phyloP scores from a whole-genome alignment of 1,140 invertebrate genomes.

The Euura lappo region DNA sequence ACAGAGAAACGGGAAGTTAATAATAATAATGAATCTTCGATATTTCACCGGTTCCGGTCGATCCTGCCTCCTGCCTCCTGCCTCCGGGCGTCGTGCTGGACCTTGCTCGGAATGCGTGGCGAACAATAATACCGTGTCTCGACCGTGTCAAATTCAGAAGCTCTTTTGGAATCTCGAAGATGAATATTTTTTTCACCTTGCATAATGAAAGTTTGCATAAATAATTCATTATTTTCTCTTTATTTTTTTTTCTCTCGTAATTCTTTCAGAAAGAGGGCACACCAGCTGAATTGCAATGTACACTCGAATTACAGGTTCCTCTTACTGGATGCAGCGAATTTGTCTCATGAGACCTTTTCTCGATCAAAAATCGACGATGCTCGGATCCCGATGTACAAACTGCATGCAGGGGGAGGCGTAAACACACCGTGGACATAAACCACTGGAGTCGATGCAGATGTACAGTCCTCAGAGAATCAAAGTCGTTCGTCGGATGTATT shows the following conservation, averaged over 20 bases:
- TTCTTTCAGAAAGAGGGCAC: neutral
- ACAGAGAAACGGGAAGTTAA: too few relatives aligned
- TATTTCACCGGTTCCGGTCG: slow-evolving; percentile 15
- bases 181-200: too few relatives aligned
- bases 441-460: slow-evolving; percentile 34
- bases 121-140: neutral
- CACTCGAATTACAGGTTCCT: slow-evolving; percentile 1
- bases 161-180: neutral
- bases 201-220: too few relatives aligned
- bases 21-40: too few relatives aligned
- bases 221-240: too few relatives aligned
- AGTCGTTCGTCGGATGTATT: too few relatives aligned
- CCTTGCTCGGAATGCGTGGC: neutral
- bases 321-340: neutral
- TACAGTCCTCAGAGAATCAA: slow-evolving; percentile 17
- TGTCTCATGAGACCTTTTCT: slow-evolving; percentile 15
- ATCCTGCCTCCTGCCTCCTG: neutral
- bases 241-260: too few relatives aligned
- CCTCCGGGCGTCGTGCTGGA: neutral
- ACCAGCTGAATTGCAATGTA: neutral
- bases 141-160: slow-evolving; percentile 10
- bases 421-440: slow-evolving; percentile 39
- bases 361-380: slow-evolving; percentile 26
- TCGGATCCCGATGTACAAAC: slow-evolving; percentile 22
- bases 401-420: slow-evolving; percentile 39